These are phyloP conservation scores for Hipposideros larvatus DNA, from an alignment of 2,797 vertebrate genomes.

Conservation along the genomic window DNA sequence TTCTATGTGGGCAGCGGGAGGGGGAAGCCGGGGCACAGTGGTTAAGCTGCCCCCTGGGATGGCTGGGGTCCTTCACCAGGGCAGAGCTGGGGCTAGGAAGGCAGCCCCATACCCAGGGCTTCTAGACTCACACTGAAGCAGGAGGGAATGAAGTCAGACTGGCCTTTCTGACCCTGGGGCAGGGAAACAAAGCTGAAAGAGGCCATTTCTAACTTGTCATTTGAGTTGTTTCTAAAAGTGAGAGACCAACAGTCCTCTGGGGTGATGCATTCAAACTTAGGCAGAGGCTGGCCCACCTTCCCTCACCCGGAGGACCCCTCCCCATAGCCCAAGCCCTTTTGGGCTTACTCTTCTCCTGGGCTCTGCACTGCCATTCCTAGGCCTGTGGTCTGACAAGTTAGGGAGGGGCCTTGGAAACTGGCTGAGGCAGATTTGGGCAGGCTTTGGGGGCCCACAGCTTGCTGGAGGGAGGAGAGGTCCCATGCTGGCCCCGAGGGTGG, in stretches of 20 bases:
- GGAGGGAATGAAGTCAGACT: not conserved
- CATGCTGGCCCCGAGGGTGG: not conserved
- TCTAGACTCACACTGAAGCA: not conserved
- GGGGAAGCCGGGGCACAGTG: not conserved
- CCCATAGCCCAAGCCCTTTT: too few species aligned
- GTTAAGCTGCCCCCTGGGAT: not conserved
- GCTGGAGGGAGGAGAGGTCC: not conserved
- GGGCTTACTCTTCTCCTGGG: not conserved
- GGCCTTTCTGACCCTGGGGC: not conserved
- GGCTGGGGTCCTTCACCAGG: not conserved
- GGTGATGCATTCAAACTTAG: not conserved
- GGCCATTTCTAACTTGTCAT: not conserved
- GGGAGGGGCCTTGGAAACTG: not conserved
- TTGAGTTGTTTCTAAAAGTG: not conserved
- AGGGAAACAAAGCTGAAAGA: not conserved
- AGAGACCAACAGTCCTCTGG: not conserved
- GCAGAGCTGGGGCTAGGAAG: not conserved
- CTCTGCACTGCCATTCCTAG: not conserved
- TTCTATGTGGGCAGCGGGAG: slow-evolving; percentile 45
- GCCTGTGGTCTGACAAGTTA: not conserved
- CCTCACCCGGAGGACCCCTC: not conserved
- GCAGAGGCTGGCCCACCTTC: not conserved
- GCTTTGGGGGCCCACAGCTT: not conserved
- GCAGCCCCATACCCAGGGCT: not conserved
- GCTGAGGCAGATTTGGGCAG: not conserved